Evolutionary conservation across 2,888 invertebrate species (phyloP).

Genomic region (Eueremaeus valkanovi): DNA sequence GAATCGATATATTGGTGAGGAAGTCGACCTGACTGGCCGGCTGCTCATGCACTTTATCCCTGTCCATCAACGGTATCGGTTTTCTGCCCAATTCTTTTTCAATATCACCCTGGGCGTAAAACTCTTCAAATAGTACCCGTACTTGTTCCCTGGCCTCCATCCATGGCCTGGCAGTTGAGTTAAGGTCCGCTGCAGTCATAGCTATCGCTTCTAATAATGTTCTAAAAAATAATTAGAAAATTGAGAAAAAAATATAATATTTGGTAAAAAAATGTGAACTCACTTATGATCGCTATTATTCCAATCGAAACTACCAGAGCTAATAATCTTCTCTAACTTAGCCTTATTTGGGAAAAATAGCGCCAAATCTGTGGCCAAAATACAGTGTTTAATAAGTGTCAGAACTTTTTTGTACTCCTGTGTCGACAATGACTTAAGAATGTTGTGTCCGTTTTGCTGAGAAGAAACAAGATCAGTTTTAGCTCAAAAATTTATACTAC

Average conservation of each 20-base stretch:
- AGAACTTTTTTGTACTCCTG: constrained; percentile 70
- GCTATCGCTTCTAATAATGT: constrained; percentile 67
- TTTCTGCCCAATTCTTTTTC: constrained; percentile 64
- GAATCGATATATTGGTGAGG: constrained; percentile 22
- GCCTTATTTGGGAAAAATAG: constrained; percentile 72
- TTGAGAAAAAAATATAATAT: no score
- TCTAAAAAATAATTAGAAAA: constrained; percentile 52
- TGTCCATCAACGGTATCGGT: constrained; percentile 77
- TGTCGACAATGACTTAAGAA: constrained; percentile 67
- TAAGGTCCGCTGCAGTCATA: constrained; percentile 79
- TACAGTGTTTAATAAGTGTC: constrained; percentile 71
- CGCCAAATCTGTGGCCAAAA: constrained; percentile 77
- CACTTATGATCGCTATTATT: constrained; percentile 62
- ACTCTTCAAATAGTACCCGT: constrained; percentile 74
- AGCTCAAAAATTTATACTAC: no score
- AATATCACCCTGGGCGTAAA: constrained; percentile 71
- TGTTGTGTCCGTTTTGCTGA: constrained; percentile 74
- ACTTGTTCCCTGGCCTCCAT: constrained; percentile 73
- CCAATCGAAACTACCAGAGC: constrained; percentile 63
- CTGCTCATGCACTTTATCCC: constrained; percentile 67
- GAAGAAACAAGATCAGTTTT: no score
- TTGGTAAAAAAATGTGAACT: neutral
- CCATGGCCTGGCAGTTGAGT: constrained; percentile 81
- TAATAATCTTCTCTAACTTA: constrained; percentile 59
- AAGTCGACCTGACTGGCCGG: constrained; percentile 63